A percentile compares a stretch with the other conserved stretches of the same genome.
These are phyloP conservation scores for Meiosimyza platycephala DNA, from an alignment of 2,888 invertebrate species.

Conservation along the genomic window DNA sequence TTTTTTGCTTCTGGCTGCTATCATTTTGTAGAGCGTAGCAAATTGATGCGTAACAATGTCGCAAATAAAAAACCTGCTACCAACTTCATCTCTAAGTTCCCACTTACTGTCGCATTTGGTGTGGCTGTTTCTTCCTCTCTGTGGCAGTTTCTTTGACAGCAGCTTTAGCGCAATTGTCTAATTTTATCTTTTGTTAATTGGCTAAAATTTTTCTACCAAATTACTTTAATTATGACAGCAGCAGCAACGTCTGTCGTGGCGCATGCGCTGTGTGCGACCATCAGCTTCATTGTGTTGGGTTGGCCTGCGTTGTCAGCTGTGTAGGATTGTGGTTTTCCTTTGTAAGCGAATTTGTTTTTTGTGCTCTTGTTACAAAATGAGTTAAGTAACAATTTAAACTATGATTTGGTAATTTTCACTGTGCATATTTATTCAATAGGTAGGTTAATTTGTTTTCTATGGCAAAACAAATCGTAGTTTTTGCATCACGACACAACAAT, in stretches of 20 bases:
- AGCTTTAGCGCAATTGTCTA: background rate
- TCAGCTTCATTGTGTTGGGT: no score
- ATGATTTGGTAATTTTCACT: background rate
- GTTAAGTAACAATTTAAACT: constrained; percentile 11
- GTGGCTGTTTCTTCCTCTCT: background rate
- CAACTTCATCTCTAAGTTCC: no score
- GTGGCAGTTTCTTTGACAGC: background rate
- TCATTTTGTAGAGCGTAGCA: constrained; percentile 35
- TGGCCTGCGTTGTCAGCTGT: no score
- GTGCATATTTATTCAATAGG: background rate
- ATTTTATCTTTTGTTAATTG: constrained; percentile 57
- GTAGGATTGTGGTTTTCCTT: background rate
- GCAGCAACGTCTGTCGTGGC: constrained; percentile 25
- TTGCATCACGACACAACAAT: no score
- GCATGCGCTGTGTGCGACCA: constrained; percentile 24
- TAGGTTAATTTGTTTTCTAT: background rate
- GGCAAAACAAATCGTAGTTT: no score
- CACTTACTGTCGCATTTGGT: background rate
- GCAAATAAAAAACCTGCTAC: no score
- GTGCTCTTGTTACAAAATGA: background rate
- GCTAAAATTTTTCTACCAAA: constrained; percentile 63
- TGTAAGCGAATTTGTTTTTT: background rate
- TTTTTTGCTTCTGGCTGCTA: background rate
- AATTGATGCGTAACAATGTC: constrained; percentile 15
- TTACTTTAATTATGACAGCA: constrained; percentile 60